Base-by-base conservation (phyloP, 1,140 invertebrate genomes). In the Neelides sp. region DNA sequence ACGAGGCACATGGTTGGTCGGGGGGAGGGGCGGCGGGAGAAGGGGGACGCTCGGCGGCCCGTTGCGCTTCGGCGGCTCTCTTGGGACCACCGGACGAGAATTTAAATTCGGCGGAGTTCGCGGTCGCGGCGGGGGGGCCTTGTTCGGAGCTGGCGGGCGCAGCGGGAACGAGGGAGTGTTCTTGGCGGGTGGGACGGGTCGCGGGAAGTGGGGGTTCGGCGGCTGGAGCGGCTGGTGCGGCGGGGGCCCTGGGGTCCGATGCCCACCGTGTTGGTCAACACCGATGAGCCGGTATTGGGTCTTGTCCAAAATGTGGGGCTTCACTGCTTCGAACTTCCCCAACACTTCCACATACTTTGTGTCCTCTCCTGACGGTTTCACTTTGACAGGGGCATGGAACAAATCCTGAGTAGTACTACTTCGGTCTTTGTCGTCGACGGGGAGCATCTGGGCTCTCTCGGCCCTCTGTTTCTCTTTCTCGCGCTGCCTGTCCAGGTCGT, bases 321-420 rank as follows among this genome's bases (percentile, higher is more conserved):
- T 76, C 27, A 83, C 75, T 41, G 75, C 67, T 34, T 76, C 72
- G 65, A 79, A 85, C 62, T 79, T 77, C 27, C 83, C 83, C 39
- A 85, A 69, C 55, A 85, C 83, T 62, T 83, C 75, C 62, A 80
- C 76, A 43, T 75, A 77, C n/a, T 78, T 75, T 36, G 73, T 75
- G 65, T 86, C 82, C 34, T 72, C 72, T 37, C 73, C 70, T 62
- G 74, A 76, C 57, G 74, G 78, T 56, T 69, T 78, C 48, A 83
- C 75, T 64, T 70, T 75, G 51, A 74, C 72, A 55, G 72, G 76
- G 64, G 71, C 76, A 58, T 67, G 72, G 64, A 77, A 78, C 48
- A 75, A 71, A 53, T 68, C 55, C 63, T 65, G 48, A 36, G 50
- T 41, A 48, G 39, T 50, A 43, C 52, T 35, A 54, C 23, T 43